Evolutionary conservation across 2,797 vertebrate species (phyloP), one percentile per base, ranked within the genome.

Genomic region (Esox lucius): DNA sequence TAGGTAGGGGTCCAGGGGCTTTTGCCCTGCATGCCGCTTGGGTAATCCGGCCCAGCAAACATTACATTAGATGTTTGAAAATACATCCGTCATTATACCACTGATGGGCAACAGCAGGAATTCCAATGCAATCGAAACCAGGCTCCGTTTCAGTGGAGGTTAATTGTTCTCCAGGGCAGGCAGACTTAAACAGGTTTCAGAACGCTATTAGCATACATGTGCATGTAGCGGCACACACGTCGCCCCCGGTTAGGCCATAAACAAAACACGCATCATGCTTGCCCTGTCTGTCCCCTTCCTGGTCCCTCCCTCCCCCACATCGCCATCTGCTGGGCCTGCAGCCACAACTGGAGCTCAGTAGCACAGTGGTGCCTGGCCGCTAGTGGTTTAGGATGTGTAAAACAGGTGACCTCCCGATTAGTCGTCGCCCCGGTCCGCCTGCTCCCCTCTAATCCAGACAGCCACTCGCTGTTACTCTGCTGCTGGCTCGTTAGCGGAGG

Each of bases 91-190:
- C 48, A 42, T 69, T 49, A 71, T 26, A 24, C 75, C 70, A 67
- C 78, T 85, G 85, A 88, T 76, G 79, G 85, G 79, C 71, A 82
- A 76, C 82, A 88, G 77, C 81, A 82, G 86, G 81, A 77, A 28
- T 72, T 64, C 72, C 62, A 28, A 46, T 19, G 8, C 53, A 42
- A 48, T 65, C 35, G 4, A 46, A 26, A 2, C 22, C 65, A 39
- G 16, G 67, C 24, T 22, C 19, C 42, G 51, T 28, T 51, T 22
- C 46, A 11, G 28, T 68, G 19, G 39, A 62, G 70, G 86, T 87
- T 89, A 88, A 89, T 87, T 80, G 78, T 79, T 82, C 88, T 87
- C 78, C 71, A 51, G 73, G 80, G 75, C 78, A 75, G 49, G 73
- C 78, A 76, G 49, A 85, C 59, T 31, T 82, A 84, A 80, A 85